Conservation (phyloP, 2,113 vertebrate genomes). For the Cephalopterus ornatus region DNA sequence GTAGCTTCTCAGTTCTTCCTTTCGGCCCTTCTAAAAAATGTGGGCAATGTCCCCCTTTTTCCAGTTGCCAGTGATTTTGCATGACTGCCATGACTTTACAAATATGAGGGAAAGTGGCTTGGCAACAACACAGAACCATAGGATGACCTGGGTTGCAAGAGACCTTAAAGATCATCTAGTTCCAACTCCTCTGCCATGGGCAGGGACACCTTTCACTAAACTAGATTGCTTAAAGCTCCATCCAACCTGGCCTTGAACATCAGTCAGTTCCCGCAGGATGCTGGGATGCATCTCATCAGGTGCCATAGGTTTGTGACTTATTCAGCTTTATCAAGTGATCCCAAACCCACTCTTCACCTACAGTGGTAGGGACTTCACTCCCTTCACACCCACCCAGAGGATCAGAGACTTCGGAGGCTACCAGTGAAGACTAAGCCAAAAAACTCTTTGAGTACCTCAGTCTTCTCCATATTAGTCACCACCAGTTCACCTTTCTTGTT, state of each 20-base stretch:
- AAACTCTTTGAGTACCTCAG: background rate
- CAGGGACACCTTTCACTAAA: background rate
- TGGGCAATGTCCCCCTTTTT: background rate
- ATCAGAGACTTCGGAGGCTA: background rate
- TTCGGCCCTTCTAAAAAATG: background rate
- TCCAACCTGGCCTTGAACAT: background rate
- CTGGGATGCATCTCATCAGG: background rate
- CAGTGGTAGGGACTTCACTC: background rate
- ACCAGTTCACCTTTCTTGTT: background rate
- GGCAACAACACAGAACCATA: background rate
- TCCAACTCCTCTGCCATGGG: accelerated
- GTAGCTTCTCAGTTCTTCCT: background rate
- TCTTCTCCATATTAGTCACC: background rate
- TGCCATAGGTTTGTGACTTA: background rate
- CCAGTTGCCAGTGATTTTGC: background rate
- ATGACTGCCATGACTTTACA: background rate
- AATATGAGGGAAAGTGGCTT: background rate
- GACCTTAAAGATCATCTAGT: background rate
- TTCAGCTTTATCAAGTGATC: background rate
- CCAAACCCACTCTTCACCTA: background rate
- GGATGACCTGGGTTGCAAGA: background rate
- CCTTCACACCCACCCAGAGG: background rate
- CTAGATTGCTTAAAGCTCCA: background rate
- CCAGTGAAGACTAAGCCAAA: background rate
- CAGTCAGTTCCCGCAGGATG: background rate